These are phyloP conservation scores for Prochilodus magdalenae DNA, from an alignment of 2,113 vertebrate genomes.

Conservation along the genomic window DNA sequence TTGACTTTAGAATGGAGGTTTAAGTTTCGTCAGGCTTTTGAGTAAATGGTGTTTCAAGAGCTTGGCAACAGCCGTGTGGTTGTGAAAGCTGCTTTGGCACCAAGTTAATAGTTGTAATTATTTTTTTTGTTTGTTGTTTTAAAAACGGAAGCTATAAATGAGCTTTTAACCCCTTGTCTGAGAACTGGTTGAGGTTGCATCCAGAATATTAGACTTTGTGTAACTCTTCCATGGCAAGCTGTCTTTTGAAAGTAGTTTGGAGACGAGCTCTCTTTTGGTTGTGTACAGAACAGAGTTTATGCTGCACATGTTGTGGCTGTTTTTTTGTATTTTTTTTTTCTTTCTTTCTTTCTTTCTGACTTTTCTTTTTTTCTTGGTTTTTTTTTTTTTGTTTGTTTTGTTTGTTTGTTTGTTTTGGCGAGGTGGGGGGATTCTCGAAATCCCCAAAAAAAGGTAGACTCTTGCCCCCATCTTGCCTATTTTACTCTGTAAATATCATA, in stretches of 20 bases:
- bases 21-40: slow-evolving; percentile 24
- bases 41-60: slow-evolving; percentile 44
- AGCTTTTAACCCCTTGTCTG: slow-evolving; percentile 64
- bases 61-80: slow-evolving; percentile 47
- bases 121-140: slow-evolving; percentile 51
- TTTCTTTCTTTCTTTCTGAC: slow-evolving; percentile 24
- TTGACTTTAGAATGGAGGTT: slow-evolving; percentile 26
- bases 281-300: slow-evolving; percentile 72
- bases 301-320: slow-evolving; percentile 61
- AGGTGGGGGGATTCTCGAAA: slow-evolving; percentile 59
- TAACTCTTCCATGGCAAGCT: slow-evolving; percentile 15
- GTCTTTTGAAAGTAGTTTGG: slow-evolving; percentile 65
- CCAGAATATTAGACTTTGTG: slow-evolving; percentile 37
- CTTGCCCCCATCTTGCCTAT: slow-evolving; percentile 60
- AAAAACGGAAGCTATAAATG: slow-evolving; percentile 28
- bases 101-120: slow-evolving; percentile 70
- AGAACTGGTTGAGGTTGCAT: slow-evolving; percentile 59
- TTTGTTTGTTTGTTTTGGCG: slow-evolving; percentile 49
- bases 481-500: slow-evolving; percentile 78
- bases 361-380: slow-evolving; percentile 46
- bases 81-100: slow-evolving; percentile 56
- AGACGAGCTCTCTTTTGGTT: slow-evolving; percentile 43
- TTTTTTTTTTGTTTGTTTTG: slow-evolving; percentile 50
- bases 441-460: slow-evolving; percentile 71
- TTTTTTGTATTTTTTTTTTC: slow-evolving; percentile 50